Evolutionary conservation across 2,113 vertebrate genomes (phyloP).

Genomic region (Dicentrarchus labrax): DNA sequence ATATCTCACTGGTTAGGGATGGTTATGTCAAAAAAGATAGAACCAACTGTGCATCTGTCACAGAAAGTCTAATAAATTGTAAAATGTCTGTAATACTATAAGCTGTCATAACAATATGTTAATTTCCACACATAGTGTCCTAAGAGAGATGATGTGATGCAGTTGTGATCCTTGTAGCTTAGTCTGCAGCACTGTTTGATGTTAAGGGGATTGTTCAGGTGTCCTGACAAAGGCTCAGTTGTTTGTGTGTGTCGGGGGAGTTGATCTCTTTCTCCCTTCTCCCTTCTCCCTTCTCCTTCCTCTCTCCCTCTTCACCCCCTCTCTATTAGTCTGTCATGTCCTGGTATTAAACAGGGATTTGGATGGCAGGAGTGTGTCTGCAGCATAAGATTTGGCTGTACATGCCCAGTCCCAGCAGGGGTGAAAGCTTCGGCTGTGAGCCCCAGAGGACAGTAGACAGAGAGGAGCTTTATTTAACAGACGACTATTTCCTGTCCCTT

Average conservation of each 20-base stretch:
- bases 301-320: neutral
- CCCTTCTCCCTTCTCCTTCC: too few relatives aligned
- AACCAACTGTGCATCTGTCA: neutral
- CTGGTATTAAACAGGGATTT: constrained; percentile 66
- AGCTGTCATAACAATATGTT: too few relatives aligned
- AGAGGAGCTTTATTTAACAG: constrained; percentile 31
- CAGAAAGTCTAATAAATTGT: neutral
- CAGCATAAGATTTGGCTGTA: constrained; percentile 58
- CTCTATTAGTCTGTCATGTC: constrained; percentile 56
- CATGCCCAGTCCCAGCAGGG: constrained; percentile 42
- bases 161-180: constrained; percentile 12
- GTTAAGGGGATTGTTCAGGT: constrained; percentile 37
- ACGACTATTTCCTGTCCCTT: neutral
- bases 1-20: neutral
- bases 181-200: constrained; percentile 23
- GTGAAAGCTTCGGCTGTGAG: constrained; percentile 29
- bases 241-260: neutral
- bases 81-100: neutral
- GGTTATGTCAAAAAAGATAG: neutral
- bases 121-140: neutral
- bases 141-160: constrained; percentile 1
- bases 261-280: neutral
- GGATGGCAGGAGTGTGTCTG: constrained; percentile 59
- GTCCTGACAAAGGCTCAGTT: constrained; percentile 35
- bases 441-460: constrained; percentile 21